These are phyloP conservation scores for Eupithecia subfuscata DNA, from an alignment of 2,888 invertebrate species.

Conservation along the genomic window DNA sequence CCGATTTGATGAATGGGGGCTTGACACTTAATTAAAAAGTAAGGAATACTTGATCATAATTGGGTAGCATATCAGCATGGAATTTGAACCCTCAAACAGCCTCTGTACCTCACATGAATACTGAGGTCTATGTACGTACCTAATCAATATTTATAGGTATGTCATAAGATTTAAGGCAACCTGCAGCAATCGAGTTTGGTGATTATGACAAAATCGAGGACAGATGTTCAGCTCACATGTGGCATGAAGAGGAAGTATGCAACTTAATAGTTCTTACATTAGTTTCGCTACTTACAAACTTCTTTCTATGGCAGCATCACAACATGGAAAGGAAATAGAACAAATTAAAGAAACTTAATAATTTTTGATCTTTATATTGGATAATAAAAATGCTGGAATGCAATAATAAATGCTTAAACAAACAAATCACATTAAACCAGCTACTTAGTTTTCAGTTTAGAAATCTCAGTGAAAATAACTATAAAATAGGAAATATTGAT, in stretches of 20 bases:
- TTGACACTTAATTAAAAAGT: slow-evolving; percentile 5
- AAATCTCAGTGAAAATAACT: slow-evolving; percentile 31
- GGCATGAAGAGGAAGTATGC: neutral
- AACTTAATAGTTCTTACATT: neutral
- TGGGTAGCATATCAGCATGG: neutral
- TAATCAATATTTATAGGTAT: no score
- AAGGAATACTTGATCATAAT: neutral
- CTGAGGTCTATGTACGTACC: neutral
- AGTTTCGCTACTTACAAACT: neutral
- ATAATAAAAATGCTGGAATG: slow-evolving; percentile 77
- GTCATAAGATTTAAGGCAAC: no score
- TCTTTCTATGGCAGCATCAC: neutral
- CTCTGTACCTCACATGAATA: neutral
- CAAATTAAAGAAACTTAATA: slow-evolving; percentile 41
- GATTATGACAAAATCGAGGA: no score
- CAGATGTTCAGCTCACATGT: no score
- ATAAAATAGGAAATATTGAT: slow-evolving; percentile 26
- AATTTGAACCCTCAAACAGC: neutral
- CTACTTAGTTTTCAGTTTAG: slow-evolving; percentile 33
- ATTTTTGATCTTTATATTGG: slow-evolving; percentile 67
- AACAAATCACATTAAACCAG: slow-evolving; percentile 48
- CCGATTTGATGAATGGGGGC: neutral
- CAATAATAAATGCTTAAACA: slow-evolving; percentile 74
- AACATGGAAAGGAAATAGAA: neutral
- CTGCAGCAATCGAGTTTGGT: no score